A percentile compares a stretch with the other conserved stretches of the same genome.
Conservation (phyloP, 2,113 vertebrate genomes). For the Nanorana parkeri region DNA sequence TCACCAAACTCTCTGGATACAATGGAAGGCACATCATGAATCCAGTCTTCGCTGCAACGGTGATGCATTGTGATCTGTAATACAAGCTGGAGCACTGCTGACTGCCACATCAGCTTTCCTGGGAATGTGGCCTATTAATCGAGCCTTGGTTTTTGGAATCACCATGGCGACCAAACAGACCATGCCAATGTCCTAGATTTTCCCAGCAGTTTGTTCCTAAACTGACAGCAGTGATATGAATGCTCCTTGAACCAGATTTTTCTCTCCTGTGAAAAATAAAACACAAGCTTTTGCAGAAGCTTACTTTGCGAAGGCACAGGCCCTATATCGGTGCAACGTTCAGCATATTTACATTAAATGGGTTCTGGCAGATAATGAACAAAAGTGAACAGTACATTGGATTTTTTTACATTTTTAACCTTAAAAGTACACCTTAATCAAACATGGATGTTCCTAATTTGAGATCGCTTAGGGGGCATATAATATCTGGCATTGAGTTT, state of each 20-base stretch:
- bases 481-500: no score
- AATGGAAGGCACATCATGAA: no score
- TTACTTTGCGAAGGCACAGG: conserved; percentile 44
- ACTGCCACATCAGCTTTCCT: conserved; percentile 66
- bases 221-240: conserved; percentile 74
- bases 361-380: no score
- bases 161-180: conserved; percentile 71
- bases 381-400: no score
- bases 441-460: no score
- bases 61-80: conserved; percentile 56
- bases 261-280: conserved; percentile 56
- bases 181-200: conserved; percentile 72
- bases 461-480: no score
- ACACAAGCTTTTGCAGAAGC: conserved; percentile 62
- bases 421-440: no score
- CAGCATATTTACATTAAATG: no score
- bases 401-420: no score
- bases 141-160: conserved; percentile 64
- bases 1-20: no score
- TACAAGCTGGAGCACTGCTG: conserved; percentile 54
- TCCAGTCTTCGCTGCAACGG: conserved; percentile 41
- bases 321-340: no score
- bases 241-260: conserved; percentile 76
- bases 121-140: conserved; percentile 74
- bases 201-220: conserved; percentile 69